phyloP scores from a whole-genome alignment of 2,797 vertebrate species.

The Sebastes taczanowskii region DNA sequence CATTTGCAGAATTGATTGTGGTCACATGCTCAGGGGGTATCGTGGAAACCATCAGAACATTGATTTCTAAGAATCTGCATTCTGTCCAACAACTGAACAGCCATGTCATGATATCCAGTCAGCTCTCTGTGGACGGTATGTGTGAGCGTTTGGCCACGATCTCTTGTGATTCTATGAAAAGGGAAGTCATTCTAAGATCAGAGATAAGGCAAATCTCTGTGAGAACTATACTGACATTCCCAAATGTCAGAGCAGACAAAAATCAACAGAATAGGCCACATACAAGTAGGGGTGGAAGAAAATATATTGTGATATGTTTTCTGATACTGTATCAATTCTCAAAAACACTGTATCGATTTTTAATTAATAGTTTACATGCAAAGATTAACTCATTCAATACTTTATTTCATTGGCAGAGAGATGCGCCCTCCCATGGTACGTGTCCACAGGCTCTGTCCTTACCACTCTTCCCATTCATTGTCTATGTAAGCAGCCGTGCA shows the following conservation, averaged over 20 bases:
- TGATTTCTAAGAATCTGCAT: conserved; percentile 38
- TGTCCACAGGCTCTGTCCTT: no score
- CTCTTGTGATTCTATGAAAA: conserved; percentile 1
- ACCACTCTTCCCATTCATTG: no score
- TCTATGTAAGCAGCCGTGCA: no score
- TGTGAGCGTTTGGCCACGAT: conserved; percentile 4
- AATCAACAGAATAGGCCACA: background rate
- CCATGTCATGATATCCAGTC: background rate
- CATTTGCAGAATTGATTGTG: conserved; percentile 33
- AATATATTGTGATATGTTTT: no score
- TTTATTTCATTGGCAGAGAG: no score
- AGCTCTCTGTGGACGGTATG: background rate
- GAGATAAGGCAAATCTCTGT: conserved; percentile 19
- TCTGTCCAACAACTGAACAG: conserved; percentile 28
- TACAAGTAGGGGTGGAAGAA: no score
- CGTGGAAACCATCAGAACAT: conserved; percentile 33
- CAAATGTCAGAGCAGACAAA: conserved; percentile 11
- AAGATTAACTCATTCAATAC: no score
- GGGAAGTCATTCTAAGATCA: background rate
- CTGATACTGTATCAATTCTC: no score
- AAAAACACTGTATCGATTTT: no score
- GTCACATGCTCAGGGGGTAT: background rate
- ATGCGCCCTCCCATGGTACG: no score
- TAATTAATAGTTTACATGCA: no score
- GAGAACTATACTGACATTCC: conserved; percentile 14